These are phyloP conservation scores for Lutjanus campechanus DNA, from an alignment of 2,797 vertebrate genomes.

Conservation along the genomic window DNA sequence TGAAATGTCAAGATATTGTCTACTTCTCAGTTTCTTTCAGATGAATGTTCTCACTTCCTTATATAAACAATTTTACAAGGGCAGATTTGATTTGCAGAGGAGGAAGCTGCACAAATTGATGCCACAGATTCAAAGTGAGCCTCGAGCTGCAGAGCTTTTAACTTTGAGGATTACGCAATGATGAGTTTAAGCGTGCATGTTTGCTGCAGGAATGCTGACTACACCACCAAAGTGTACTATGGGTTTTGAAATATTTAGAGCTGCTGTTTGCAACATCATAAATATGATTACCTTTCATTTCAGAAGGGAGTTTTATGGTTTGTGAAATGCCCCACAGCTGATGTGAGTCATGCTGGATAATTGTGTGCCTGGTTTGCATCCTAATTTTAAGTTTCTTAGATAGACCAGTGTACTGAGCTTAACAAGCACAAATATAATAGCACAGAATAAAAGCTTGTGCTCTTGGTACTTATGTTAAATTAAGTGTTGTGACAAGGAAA, in stretches of 20 bases:
- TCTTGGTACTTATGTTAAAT: background rate
- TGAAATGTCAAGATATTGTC: background rate
- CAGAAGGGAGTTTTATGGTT: conserved; percentile 12
- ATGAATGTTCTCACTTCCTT: background rate
- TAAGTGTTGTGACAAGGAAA: background rate
- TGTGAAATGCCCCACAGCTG: conserved; percentile 4
- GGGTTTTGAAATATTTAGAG: conserved; percentile 5
- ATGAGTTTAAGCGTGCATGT: conserved; percentile 1
- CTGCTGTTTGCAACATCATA: conserved; percentile 6
- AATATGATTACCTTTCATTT: conserved; percentile 6
- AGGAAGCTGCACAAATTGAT: background rate
- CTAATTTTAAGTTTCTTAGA: background rate
- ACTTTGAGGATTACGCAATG: background rate
- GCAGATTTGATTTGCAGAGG: background rate
- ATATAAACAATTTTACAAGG: background rate
- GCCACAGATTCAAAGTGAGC: background rate
- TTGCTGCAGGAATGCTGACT: conserved; percentile 17
- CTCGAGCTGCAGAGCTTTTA: conserved; percentile 4
- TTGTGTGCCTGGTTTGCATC: conserved; percentile 2
- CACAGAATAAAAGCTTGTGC: background rate
- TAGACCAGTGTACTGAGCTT: background rate
- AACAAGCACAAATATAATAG: conserved; percentile 7
- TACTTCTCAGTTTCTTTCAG: background rate
- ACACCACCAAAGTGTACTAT: background rate
- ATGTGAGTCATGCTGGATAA: conserved; percentile 22